phyloP scores from a whole-genome alignment of 2,797 vertebrate species.

The Pempheris klunzingeri region DNA sequence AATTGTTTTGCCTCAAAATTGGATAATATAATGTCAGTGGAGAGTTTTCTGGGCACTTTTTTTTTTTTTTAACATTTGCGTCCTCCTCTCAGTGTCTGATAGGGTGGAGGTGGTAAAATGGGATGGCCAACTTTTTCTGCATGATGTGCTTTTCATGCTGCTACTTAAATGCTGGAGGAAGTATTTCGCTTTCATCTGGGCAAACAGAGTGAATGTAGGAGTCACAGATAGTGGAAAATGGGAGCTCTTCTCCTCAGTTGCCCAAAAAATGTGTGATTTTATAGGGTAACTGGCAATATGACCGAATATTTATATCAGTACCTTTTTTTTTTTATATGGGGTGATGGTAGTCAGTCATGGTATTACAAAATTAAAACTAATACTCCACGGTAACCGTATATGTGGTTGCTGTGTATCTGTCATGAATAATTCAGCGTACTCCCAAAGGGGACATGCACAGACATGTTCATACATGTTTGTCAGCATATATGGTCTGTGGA shows the following conservation, averaged over 20 bases:
- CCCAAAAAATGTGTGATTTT: slow-evolving; percentile 3
- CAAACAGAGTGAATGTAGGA: slow-evolving; percentile 4
- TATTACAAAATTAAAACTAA: too few species aligned
- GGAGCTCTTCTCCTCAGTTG: slow-evolving; percentile 8
- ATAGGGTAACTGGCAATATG: too few species aligned
- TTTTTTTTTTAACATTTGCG: slow-evolving; percentile 3
- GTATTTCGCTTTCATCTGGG: slow-evolving; percentile 22
- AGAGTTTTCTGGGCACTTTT: background rate
- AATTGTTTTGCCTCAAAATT: background rate
- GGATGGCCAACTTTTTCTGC: background rate
- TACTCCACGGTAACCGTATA: background rate
- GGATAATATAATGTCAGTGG: background rate
- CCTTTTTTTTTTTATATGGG: too few species aligned
- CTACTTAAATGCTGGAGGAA: background rate
- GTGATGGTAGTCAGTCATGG: too few species aligned
- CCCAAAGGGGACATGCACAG: background rate
- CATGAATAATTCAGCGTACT: background rate
- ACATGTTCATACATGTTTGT: background rate
- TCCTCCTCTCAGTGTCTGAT: slow-evolving; percentile 14
- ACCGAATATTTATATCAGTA: too few species aligned
- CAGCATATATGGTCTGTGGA: background rate
- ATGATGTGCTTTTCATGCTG: background rate
- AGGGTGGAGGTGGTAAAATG: background rate
- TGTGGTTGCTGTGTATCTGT: background rate
- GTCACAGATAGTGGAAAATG: slow-evolving; percentile 19